phyloP scores from a whole-genome alignment of 2,888 invertebrate species.

The Ectobius pallidus region DNA sequence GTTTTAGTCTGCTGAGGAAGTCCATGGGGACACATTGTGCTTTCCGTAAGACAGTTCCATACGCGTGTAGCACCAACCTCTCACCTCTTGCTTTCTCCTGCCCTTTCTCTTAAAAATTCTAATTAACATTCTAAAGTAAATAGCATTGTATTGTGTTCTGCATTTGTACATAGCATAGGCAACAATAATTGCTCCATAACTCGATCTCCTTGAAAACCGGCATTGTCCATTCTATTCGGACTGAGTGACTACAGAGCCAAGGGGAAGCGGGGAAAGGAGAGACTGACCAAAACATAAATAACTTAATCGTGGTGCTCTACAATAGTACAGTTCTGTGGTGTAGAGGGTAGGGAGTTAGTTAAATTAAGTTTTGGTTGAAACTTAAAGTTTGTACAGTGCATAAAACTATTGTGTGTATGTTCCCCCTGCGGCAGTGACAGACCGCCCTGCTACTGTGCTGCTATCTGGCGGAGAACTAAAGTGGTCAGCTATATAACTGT shows the following conservation, averaged over 20 bases:
- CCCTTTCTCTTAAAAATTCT: slow-evolving; percentile 13
- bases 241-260: slow-evolving; percentile 18
- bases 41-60: slow-evolving; percentile 20
- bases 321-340: slow-evolving; percentile 6
- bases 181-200: slow-evolving; percentile 25
- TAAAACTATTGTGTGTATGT: slow-evolving; percentile 29
- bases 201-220: slow-evolving; percentile 23
- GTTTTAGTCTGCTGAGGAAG: slow-evolving; percentile 6
- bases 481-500: slow-evolving; percentile 29
- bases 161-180: slow-evolving; percentile 20
- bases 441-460: slow-evolving; percentile 6
- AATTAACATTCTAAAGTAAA: slow-evolving; percentile 31
- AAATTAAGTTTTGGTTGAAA: slow-evolving; percentile 27
- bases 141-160: slow-evolving; percentile 22
- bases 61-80: background rate
- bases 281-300: slow-evolving; percentile 39
- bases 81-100: background rate
- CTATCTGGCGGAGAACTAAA: slow-evolving; percentile 4
- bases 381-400: slow-evolving; percentile 29
- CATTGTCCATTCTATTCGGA: slow-evolving; percentile 27
- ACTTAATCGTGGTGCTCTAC: slow-evolving; percentile 33
- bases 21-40: slow-evolving; percentile 25
- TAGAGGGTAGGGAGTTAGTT: slow-evolving; percentile 14
- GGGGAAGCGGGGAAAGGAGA: background rate
- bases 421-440: slow-evolving; percentile 5